Conservation (phyloP, 2,113 vertebrate species). For the Rhodinocichla rosea region DNA sequence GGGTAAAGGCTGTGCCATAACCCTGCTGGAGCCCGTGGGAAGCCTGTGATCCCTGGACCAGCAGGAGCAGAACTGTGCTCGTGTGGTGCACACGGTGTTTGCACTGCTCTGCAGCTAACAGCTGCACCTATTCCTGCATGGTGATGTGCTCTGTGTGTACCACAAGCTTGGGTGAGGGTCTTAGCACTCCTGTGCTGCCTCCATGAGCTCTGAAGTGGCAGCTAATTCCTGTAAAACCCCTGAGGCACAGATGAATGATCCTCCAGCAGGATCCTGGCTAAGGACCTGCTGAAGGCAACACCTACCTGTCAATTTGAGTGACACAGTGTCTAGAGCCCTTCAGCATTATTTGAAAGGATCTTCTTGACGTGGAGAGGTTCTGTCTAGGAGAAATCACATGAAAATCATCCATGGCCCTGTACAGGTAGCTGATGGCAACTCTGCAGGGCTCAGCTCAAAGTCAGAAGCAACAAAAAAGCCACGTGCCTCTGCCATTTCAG, state of each 20-base stretch:
- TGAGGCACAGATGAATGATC: neutral
- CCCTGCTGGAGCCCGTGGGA: neutral
- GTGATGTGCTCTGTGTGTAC: neutral
- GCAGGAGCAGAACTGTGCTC: neutral
- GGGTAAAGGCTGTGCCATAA: neutral
- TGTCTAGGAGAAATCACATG: neutral
- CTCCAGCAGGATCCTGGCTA: neutral
- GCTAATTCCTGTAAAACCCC: neutral
- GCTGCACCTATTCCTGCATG: neutral
- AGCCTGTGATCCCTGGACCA: neutral
- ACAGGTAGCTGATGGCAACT: neutral
- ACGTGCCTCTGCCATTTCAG: neutral
- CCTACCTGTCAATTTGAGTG: neutral
- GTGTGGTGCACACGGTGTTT: fast-evolving
- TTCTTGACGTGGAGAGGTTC: neutral
- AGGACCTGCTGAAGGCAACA: neutral
- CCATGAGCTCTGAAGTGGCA: neutral
- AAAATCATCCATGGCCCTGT: neutral
- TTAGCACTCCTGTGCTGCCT: neutral
- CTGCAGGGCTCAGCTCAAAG: neutral
- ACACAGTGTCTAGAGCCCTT: neutral
- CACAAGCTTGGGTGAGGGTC: neutral
- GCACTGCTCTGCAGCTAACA: neutral
- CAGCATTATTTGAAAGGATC: neutral
- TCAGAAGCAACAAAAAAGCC: neutral